Base-by-base conservation (phyloP, 2,888 invertebrate species). In the Sarcophaga rosellei region DNA sequence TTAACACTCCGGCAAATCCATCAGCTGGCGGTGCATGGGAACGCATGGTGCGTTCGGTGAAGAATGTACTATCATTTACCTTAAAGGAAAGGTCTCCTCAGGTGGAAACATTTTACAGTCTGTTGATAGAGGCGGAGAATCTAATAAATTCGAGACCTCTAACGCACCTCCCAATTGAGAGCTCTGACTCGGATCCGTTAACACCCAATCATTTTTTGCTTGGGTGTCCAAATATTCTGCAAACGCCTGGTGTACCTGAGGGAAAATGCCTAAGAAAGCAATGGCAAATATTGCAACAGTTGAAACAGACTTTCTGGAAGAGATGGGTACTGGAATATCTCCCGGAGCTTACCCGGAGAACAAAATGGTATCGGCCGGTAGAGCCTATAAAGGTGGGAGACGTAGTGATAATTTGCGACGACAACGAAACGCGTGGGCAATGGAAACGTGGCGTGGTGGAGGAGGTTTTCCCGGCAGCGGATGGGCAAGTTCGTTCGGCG, bases 121-220 rank as follows among this genome's bases (percentile, higher is more conserved):
- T 25, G 25, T 25, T 25, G 25, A 25, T 25, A 25, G 25, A 25
- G 25, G 25, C 25, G 25, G 25, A 25, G 2, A 25, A 25, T 25
- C 21, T 88, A 21, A 72, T 85, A 44, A 86, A 86, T 35, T 86
- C 84, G 6, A 47, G 87, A 2, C 87, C 88, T 5, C 76, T 88
- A 17, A 88, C 85, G 0, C 84, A 88, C 66, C 35, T 85, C 21
- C 87, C 87, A 23, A 66, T 87, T 1, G 72, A 84, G 4, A 69
- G 62, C 61, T 3, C 57, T 17, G 81, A 79, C 1, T 25, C 45
- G 17, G 88, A 88, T 25, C 81, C 87, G 1, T 72, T 88, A 4
- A 88, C 88, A 45, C 84, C 87, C 5, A 87, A 88, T 21, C 88
- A 88, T 75, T 88, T 87, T 35, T 76, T 82, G 21, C 61, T 81